A percentile compares a stretch with the other conserved stretches of the same genome.
These are phyloP conservation scores for Protophormia terraenovae DNA, from an alignment of 2,888 invertebrate genomes.

Conservation along the genomic window DNA sequence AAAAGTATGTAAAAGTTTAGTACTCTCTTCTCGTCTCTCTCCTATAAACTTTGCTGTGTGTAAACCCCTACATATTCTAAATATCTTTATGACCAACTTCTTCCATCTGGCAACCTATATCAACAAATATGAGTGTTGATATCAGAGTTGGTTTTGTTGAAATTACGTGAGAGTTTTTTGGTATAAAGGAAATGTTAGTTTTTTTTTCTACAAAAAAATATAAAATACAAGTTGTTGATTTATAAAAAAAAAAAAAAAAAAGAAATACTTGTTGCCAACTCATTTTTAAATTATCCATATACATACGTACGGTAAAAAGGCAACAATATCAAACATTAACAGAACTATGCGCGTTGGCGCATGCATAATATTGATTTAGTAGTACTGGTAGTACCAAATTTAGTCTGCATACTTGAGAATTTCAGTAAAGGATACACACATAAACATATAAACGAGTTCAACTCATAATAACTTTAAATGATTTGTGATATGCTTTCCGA, in stretches of 20 bases:
- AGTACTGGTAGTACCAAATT: too few relatives aligned
- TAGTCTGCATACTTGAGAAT: conserved; percentile 29
- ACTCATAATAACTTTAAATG: conserved; percentile 49
- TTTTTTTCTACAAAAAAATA: conserved; percentile 3
- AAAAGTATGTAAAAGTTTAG: too few relatives aligned
- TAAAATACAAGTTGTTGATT: conserved; percentile 28
- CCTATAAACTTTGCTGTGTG: too few relatives aligned
- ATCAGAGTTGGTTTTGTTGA: conserved; percentile 7
- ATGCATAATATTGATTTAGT: conserved; percentile 61
- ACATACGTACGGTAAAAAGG: not conserved
- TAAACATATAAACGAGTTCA: not conserved
- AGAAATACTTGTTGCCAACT: conserved; percentile 50
- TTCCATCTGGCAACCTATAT: not conserved
- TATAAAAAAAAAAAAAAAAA: conserved; percentile 12
- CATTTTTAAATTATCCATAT: conserved; percentile 26
- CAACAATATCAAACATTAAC: conserved; percentile 29
- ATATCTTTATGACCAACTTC: not conserved
- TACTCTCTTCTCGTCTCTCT: too few relatives aligned
- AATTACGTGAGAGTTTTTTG: conserved; percentile 54
- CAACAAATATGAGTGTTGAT: not conserved
- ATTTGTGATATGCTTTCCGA: conserved; percentile 54
- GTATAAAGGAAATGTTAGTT: not conserved
- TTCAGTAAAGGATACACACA: conserved; percentile 24
- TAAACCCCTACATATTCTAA: too few relatives aligned
- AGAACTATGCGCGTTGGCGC: conserved; percentile 62